phyloP scores from a whole-genome alignment of 2,888 invertebrate genomes.

The Odontomyia ornata region DNA sequence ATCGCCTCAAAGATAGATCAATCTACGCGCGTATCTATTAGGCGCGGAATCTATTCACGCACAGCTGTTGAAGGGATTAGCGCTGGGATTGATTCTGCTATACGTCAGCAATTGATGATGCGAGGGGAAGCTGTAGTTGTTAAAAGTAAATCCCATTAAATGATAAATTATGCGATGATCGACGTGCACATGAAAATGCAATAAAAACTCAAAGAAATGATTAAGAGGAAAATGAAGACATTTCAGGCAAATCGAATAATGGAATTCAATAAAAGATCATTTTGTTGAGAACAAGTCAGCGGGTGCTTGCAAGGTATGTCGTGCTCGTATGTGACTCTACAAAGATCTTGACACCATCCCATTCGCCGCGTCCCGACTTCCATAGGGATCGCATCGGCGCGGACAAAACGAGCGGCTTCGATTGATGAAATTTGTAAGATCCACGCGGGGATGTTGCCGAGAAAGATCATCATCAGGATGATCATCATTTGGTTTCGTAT shows the following conservation, averaged over 20 bases:
- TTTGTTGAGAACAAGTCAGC: conserved; percentile 8
- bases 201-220: background rate
- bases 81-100: background rate
- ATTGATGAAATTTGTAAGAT: conserved; percentile 43
- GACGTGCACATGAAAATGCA: background rate
- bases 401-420: conserved; percentile 38
- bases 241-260: conserved; percentile 35
- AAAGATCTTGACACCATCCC: conserved; percentile 43
- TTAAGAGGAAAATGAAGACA: conserved; percentile 28
- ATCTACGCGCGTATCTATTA: conserved; percentile 24
- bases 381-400: conserved; percentile 4
- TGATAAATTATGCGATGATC: conserved; percentile 44
- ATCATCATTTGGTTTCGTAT: conserved; percentile 44
- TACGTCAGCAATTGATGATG: background rate
- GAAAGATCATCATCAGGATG: conserved; percentile 42
- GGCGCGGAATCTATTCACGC: conserved; percentile 16
- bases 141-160: conserved; percentile 38
- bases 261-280: conserved; percentile 38
- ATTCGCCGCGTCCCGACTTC: background rate
- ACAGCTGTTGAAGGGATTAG: conserved; percentile 29
- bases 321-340: conserved; percentile 1
- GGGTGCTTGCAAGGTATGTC: conserved; percentile 27
- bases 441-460: conserved; percentile 32
- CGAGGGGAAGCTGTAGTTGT: background rate
- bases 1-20: background rate